These are phyloP conservation scores for Thymelicus sylvestris DNA, from an alignment of 2,888 invertebrate genomes.

Conservation along the genomic window DNA sequence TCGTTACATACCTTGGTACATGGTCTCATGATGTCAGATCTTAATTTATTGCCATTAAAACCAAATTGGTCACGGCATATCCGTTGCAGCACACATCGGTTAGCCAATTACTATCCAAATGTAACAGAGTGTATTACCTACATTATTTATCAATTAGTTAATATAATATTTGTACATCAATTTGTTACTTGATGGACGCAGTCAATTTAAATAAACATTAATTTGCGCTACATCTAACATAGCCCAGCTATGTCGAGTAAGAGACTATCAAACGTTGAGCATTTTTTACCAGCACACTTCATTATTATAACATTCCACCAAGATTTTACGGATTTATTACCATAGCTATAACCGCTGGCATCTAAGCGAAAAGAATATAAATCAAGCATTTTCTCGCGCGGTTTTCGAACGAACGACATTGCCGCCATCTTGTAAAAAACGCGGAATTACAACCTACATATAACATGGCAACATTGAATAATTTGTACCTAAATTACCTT, in stretches of 20 bases:
- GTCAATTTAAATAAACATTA: neutral
- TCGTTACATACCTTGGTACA: no score
- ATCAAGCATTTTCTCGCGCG: conserved; percentile 61
- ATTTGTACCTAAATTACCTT: conserved; percentile 27
- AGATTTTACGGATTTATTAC: conserved; percentile 60
- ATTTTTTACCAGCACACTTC: conserved; percentile 62
- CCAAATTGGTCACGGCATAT: neutral
- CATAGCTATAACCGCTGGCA: conserved; percentile 59
- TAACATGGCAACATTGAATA: conserved; percentile 39
- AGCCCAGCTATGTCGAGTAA: conserved; percentile 57
- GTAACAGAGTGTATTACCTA: neutral
- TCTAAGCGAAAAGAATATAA: conserved; percentile 67
- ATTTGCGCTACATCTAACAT: conserved; percentile 15
- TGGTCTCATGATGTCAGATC: no score
- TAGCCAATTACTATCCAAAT: neutral
- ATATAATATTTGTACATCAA: conserved; percentile 1
- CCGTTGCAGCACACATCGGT: neutral
- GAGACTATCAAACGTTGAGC: conserved; percentile 72
- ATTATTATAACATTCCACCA: conserved; percentile 59
- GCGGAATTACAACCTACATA: conserved; percentile 25
- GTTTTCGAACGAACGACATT: conserved; percentile 58
- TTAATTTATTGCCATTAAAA: neutral
- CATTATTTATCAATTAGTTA: neutral
- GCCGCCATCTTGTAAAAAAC: conserved; percentile 45
- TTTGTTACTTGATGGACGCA: neutral